These are phyloP conservation scores for Heterodera carotae DNA, from an alignment of 1,140 invertebrate species.

Conservation along the genomic window DNA sequence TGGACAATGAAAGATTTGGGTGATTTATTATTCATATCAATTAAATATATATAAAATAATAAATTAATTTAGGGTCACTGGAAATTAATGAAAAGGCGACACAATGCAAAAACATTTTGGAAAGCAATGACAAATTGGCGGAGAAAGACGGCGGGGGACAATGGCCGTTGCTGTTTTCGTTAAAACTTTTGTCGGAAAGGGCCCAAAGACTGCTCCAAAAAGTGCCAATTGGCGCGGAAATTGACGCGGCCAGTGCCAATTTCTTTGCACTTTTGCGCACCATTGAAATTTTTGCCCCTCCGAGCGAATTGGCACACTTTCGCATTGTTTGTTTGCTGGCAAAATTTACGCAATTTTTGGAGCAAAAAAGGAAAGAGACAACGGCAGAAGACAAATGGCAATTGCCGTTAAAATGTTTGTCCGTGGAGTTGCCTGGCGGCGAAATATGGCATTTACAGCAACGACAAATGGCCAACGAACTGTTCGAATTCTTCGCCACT, in stretches of 20 bases:
- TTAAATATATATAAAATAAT: neutral
- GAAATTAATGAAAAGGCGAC: neutral
- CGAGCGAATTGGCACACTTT: neutral
- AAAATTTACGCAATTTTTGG: neutral
- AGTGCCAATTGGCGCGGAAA: neutral
- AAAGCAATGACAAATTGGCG: neutral
- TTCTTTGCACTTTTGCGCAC: neutral
- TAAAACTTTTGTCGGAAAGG: neutral
- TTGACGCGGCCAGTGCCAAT: neutral
- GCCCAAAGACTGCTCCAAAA: neutral
- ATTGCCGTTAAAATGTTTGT: neutral
- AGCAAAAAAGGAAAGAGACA: neutral
- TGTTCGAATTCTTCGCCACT: neutral
- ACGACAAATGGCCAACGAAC: neutral
- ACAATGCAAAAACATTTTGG: neutral
- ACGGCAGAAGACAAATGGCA: neutral
- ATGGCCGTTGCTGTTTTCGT: neutral
- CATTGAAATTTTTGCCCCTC: neutral
- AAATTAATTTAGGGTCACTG: neutral
- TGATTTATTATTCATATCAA: neutral
- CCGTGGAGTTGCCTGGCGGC: neutral
- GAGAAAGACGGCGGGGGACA: no score
- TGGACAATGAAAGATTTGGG: neutral
- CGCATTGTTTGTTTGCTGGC: neutral
- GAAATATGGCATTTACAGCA: neutral